Evolutionary conservation across 2,888 invertebrate species (phyloP).

Genomic region (Lasioglossum morio): DNA sequence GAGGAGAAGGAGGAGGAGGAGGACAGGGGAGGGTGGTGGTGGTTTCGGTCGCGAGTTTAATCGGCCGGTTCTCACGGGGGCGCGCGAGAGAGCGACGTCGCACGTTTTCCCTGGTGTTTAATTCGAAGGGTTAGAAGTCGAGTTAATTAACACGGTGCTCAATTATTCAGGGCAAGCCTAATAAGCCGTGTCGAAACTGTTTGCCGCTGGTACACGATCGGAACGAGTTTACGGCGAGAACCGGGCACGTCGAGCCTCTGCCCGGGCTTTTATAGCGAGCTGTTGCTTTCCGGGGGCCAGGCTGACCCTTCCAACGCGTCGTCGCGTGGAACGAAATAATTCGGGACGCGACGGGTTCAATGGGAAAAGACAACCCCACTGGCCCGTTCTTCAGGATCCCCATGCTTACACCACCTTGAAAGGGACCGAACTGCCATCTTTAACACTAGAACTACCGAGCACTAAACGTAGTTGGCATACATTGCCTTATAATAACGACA

Average conservation of each 20-base stretch:
- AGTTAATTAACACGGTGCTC: constrained; percentile 65
- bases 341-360: constrained; percentile 5
- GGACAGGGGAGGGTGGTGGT: neutral
- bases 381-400: neutral
- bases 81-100: constrained; percentile 26
- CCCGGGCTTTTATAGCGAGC: constrained; percentile 44
- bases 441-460: too few species aligned
- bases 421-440: neutral
- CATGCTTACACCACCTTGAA: neutral
- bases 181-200: constrained; percentile 64
- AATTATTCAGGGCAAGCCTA: constrained; percentile 60
- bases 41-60: constrained; percentile 36
- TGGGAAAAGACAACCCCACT: neutral
- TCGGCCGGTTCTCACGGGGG: constrained; percentile 28
- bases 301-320: constrained; percentile 36
- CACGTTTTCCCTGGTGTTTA: constrained; percentile 49
- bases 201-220: constrained; percentile 57
- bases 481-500: too few species aligned
- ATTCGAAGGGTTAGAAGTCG: constrained; percentile 59
- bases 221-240: constrained; percentile 44
- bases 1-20: neutral
- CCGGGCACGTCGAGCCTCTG: constrained; percentile 7
- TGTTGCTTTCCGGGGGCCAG: constrained; percentile 25
- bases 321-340: constrained; percentile 41
- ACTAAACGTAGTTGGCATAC: too few species aligned